A percentile compares a stretch with the other conserved stretches of the same genome.
phyloP scores from a whole-genome alignment of 2,113 vertebrate species.

The crab-eating macaque (Macaca fascicularis) region T2T-MFA8v1.1 NC_088379.1:193437501-193438000 shows the following conservation, averaged over 20 bases:
- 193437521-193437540: neutral
- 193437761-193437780: neutral
- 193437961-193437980: neutral
- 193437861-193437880: neutral
- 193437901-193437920: too few relatives aligned
- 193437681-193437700: too few relatives aligned
- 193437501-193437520: neutral
- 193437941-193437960: neutral
- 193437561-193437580: neutral
- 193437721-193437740: too few relatives aligned
- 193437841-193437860: neutral
- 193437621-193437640: neutral
- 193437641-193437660: too few relatives aligned
- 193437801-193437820: neutral
- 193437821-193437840: neutral
- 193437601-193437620: neutral
- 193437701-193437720: too few relatives aligned
- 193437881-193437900: neutral
- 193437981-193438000: neutral
- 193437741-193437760: too few relatives aligned
- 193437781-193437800: neutral
- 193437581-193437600: neutral
- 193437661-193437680: too few relatives aligned
- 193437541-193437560: neutral
- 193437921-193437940: neutral